These are phyloP conservation scores for Morone chrysops DNA, from an alignment of 2,113 vertebrate genomes.

Conservation along the genomic window DNA sequence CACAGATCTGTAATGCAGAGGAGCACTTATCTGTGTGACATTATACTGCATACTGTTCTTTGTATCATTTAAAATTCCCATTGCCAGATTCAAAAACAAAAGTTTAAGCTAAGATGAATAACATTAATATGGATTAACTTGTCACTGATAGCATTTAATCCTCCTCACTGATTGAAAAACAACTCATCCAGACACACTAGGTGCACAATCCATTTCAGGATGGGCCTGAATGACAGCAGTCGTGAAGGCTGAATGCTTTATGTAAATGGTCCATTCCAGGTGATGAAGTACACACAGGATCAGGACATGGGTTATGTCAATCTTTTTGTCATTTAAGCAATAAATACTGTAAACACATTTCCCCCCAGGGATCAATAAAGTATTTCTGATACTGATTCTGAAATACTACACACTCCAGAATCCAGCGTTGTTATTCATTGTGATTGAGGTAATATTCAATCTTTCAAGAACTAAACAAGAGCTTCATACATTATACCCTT, in stretches of 20 bases:
- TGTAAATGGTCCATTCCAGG: slow-evolving; percentile 22
- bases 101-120: slow-evolving; percentile 25
- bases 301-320: slow-evolving; percentile 9
- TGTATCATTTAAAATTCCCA: slow-evolving; percentile 43
- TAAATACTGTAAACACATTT: slow-evolving; percentile 17
- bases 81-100: slow-evolving; percentile 42
- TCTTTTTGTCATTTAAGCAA: slow-evolving; percentile 28
- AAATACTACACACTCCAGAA: no score
- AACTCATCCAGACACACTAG: slow-evolving; percentile 52
- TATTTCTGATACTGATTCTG: no score
- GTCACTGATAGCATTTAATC: slow-evolving; percentile 61
- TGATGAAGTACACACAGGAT: slow-evolving; percentile 47
- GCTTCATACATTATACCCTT: background rate
- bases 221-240: slow-evolving; percentile 59
- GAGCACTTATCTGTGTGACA: slow-evolving; percentile 40
- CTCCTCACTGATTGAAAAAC: slow-evolving; percentile 59
- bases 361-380: no score
- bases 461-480: background rate
- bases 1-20: slow-evolving; percentile 67
- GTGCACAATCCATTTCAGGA: slow-evolving; percentile 45
- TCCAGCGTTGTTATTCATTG: background rate
- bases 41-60: slow-evolving; percentile 36
- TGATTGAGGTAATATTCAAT: background rate
- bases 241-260: slow-evolving; percentile 41
- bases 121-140: slow-evolving; percentile 62